Base-by-base conservation (phyloP, 92 coral and sea anemone species). In the Plumapathes pennacea region DNA sequence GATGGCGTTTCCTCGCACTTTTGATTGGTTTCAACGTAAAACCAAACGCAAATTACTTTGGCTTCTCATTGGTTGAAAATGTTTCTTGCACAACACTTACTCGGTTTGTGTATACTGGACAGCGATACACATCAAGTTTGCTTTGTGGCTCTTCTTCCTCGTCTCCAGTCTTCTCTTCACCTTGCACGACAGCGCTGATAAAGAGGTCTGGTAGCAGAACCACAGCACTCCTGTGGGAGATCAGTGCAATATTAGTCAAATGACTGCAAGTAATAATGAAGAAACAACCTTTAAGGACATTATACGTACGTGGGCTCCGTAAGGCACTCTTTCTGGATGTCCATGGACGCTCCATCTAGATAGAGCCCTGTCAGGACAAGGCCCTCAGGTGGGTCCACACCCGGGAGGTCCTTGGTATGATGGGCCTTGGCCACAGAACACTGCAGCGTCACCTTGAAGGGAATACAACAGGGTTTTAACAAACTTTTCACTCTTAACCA, bases 61-160 rank as follows among this genome's bases (percentile, higher is more conserved):
- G n/a, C n/a, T n/a, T n/a, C n/a, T n/a, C n/a, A n/a, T n/a, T n/a
- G n/a, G n/a, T n/a, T n/a, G n/a, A n/a, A n/a, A n/a, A n/a, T n/a
- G n/a, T n/a, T n/a, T n/a, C n/a, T n/a, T n/a, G 25, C 5, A n/a
- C 1, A 12, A 30, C 12, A 46, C 92, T 67, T 62, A 92, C 97
- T 78, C 96, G 64, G 60, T 85, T 92, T 74, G 82, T 89, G 52
- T 83, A 88, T 30, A 92, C 92, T 0, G 97, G 97, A 32, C 97
- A 92, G 62, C 78, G 49, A 63, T 76, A 92, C 44, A 62, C 48
- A 12, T 74, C 66, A 25, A 67, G 54, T 22, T 51, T 45, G 14
- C 45, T 58, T 14, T 52, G 40, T 10, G 51, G 50, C 29, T 65
- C 54, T 60, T 68, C 49, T 5, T 51, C 65, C 17, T 67, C 75